A percentile compares a stretch with the other conserved stretches of the same genome.
These are phyloP conservation scores for Coelopa pilipes DNA, from an alignment of 2,888 invertebrate genomes.

Conservation along the genomic window DNA sequence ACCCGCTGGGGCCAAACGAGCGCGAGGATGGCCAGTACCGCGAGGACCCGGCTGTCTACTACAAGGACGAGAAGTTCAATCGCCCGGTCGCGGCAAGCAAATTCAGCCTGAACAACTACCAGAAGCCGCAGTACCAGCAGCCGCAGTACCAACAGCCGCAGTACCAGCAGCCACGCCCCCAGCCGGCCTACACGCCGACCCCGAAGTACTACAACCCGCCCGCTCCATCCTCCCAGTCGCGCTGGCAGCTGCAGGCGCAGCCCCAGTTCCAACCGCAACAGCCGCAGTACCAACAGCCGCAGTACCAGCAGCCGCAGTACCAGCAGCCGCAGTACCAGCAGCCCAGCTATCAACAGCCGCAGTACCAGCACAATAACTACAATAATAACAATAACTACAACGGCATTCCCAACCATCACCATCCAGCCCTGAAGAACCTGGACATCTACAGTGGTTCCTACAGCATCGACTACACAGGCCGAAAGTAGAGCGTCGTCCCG, in stretches of 20 bases:
- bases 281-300: slow-evolving; percentile 54
- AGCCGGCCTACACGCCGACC: slow-evolving; percentile 40
- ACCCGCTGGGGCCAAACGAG: slow-evolving; percentile 70
- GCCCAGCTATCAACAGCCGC: slow-evolving; percentile 61
- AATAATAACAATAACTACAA: slow-evolving; percentile 56
- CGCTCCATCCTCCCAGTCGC: slow-evolving; percentile 51
- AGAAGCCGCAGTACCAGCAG: slow-evolving; percentile 34
- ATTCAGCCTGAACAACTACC: slow-evolving; percentile 60
- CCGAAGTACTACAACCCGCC: slow-evolving; percentile 51
- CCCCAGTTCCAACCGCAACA: slow-evolving; percentile 59
- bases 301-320: slow-evolving; percentile 55
- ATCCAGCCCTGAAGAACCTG: slow-evolving; percentile 77
- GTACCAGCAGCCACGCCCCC: slow-evolving; percentile 43
- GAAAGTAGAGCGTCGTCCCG: slow-evolving; percentile 53
- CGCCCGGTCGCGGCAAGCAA: slow-evolving; percentile 64
- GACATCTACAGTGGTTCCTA: slow-evolving; percentile 82
- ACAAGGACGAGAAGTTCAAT: slow-evolving; percentile 74
- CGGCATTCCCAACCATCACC: slow-evolving; percentile 73
- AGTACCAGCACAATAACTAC: slow-evolving; percentile 63
- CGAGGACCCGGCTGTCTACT: slow-evolving; percentile 84
- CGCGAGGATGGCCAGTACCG: slow-evolving; percentile 88
- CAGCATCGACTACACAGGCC: slow-evolving; percentile 78
- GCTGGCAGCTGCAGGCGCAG: slow-evolving; percentile 56
- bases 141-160: slow-evolving; percentile 43
- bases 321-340: slow-evolving; percentile 58